A percentile compares a stretch with the other conserved stretches of the same genome.
phyloP scores from a whole-genome alignment of 2,797 vertebrate genomes.

The Trichosurus vulpecula region DNA sequence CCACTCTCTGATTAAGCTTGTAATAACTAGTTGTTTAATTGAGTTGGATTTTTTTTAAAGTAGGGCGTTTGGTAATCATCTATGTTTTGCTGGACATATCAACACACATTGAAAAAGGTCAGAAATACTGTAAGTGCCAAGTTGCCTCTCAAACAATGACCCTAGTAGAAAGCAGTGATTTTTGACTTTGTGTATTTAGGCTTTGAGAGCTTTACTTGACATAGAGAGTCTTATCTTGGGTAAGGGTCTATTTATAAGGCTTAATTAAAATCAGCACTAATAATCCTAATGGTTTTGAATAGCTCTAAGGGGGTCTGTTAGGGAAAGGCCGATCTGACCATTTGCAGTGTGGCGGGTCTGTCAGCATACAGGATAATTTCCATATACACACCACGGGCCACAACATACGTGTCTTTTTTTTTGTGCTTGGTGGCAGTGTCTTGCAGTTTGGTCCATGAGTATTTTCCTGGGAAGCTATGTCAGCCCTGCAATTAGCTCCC shows the following conservation, averaged over 20 bases:
- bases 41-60: background rate
- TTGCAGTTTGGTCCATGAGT: constrained; percentile 63
- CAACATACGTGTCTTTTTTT: background rate
- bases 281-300: background rate
- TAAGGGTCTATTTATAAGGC: constrained; percentile 17
- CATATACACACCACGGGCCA: background rate
- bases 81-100: background rate
- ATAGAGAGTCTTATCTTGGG: constrained; percentile 14
- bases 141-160: constrained; percentile 44
- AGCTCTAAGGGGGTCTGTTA: background rate
- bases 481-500: constrained; percentile 78
- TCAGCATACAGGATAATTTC: background rate
- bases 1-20: background rate
- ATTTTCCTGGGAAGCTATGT: constrained; percentile 73
- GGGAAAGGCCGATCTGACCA: background rate
- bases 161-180: constrained; percentile 12
- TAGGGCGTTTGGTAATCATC: background rate
- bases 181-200: constrained; percentile 18
- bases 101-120: constrained; percentile 32
- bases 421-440: constrained; percentile 53
- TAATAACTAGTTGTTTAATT: background rate
- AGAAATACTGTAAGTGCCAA: constrained; percentile 39
- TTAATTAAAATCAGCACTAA: constrained; percentile 55
- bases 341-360: background rate
- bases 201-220: constrained; percentile 48